These are phyloP conservation scores for Callithrix jacchus DNA, from an alignment of 2,113 vertebrate genomes.

Conservation along the genomic window DNA sequence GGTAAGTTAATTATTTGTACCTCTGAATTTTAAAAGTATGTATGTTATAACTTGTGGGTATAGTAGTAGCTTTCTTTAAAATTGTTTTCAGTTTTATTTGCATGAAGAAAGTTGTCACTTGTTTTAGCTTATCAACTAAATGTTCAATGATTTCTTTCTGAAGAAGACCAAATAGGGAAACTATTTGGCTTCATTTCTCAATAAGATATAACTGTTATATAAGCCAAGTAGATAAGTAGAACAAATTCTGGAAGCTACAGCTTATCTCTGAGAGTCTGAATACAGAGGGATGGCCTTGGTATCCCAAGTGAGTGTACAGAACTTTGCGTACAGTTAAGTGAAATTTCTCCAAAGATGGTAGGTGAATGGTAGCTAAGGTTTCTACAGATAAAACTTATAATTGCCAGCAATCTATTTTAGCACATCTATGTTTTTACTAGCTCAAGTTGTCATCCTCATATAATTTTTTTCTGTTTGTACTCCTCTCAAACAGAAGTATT, in stretches of 20 bases:
- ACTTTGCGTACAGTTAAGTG: background rate
- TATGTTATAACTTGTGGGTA: background rate
- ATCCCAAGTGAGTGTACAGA: background rate
- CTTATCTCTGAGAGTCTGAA: background rate
- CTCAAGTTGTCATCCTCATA: background rate
- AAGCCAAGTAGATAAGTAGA: background rate
- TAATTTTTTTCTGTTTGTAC: background rate
- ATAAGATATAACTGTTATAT: background rate
- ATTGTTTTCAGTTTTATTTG: conserved; percentile 6
- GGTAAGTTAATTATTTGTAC: conserved; percentile 77
- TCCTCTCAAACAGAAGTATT: background rate
- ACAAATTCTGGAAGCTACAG: background rate
- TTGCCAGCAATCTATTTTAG: background rate
- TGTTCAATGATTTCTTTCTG: background rate
- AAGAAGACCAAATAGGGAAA: background rate
- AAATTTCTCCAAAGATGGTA: background rate
- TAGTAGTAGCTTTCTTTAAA: conserved; percentile 8
- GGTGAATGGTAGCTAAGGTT: background rate
- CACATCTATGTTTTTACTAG: background rate
- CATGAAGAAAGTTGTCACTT: background rate
- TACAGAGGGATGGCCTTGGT: background rate
- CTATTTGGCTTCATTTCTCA: conserved; percentile 28
- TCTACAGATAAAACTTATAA: conserved; percentile 13
- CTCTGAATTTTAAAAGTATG: background rate
- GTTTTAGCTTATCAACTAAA: background rate